phyloP scores from a whole-genome alignment of 2,113 vertebrate genomes.

The Petaurus breviceps region DNA sequence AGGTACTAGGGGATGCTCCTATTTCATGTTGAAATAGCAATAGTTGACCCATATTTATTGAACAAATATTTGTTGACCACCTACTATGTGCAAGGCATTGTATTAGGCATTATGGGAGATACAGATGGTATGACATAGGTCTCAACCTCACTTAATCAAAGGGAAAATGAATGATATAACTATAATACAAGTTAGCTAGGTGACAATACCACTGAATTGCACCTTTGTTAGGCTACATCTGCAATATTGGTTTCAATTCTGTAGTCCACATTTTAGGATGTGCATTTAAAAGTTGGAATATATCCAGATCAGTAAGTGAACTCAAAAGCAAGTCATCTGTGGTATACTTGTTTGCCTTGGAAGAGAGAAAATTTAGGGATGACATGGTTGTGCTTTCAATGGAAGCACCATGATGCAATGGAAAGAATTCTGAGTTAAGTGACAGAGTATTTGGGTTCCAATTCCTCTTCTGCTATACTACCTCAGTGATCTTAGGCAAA shows the following conservation, averaged over 20 bases:
- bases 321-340: neutral
- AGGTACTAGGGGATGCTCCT: neutral
- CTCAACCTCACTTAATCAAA: neutral
- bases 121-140: too few species aligned
- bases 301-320: neutral
- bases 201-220: neutral
- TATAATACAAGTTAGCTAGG: neutral
- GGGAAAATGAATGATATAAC: neutral
- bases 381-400: neutral
- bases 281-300: neutral
- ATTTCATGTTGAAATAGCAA: neutral
- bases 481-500: neutral
- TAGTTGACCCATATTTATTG: conserved; percentile 20
- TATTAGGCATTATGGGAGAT: neutral
- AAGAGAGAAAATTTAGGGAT: neutral
- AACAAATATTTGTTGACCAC: neutral
- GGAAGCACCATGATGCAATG: neutral
- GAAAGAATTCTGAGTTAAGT: neutral
- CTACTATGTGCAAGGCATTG: neutral
- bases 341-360: neutral
- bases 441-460: neutral
- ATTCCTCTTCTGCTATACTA: neutral
- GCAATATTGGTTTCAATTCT: neutral
- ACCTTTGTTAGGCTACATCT: neutral
- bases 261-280: neutral